Evolutionary conservation across 2,888 invertebrate species (phyloP).

Genomic region (Entomobrya proxima): DNA sequence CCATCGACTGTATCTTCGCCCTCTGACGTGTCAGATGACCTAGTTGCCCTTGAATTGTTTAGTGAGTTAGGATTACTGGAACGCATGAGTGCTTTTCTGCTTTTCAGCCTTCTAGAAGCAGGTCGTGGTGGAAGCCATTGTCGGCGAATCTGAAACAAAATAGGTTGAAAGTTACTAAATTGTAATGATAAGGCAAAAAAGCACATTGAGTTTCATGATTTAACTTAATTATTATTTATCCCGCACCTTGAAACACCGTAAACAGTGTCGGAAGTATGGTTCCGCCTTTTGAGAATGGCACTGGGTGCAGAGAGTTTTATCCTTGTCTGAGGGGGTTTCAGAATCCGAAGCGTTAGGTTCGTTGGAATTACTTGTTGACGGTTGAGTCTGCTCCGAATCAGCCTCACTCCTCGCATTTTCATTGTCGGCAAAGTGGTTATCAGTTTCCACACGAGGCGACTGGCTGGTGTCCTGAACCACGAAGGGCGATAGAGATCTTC

Average conservation of each 20-base stretch:
- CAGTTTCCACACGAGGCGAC: background rate
- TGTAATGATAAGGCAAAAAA: too few relatives aligned
- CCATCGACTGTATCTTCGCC: conserved; percentile 26
- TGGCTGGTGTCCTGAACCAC: background rate
- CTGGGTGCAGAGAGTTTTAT: conserved; percentile 69
- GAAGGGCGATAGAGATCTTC: background rate
- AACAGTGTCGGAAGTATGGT: conserved; percentile 68
- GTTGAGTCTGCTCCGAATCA: conserved; percentile 3
- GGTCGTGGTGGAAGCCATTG: conserved; percentile 73
- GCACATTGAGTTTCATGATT: too few relatives aligned
- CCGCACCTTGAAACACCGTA: conserved; percentile 72
- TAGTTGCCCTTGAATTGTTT: conserved; percentile 21
- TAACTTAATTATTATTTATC: background rate
- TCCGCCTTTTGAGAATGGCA: conserved; percentile 60
- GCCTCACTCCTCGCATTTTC: conserved; percentile 27
- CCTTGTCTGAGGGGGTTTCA: conserved; percentile 55
- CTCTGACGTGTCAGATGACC: conserved; percentile 22
- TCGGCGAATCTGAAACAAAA: conserved; percentile 65
- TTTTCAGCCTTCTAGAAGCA: conserved; percentile 60
- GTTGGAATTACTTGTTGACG: background rate
- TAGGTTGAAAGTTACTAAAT: background rate
- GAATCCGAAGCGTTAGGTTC: conserved; percentile 57
- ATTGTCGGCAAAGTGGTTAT: conserved; percentile 45
- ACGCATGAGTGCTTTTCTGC: conserved; percentile 27
- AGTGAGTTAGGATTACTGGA: background rate